Evolutionary conservation across 2,888 invertebrate species (phyloP).

Genomic region (Siphlonurus alternatus): DNA sequence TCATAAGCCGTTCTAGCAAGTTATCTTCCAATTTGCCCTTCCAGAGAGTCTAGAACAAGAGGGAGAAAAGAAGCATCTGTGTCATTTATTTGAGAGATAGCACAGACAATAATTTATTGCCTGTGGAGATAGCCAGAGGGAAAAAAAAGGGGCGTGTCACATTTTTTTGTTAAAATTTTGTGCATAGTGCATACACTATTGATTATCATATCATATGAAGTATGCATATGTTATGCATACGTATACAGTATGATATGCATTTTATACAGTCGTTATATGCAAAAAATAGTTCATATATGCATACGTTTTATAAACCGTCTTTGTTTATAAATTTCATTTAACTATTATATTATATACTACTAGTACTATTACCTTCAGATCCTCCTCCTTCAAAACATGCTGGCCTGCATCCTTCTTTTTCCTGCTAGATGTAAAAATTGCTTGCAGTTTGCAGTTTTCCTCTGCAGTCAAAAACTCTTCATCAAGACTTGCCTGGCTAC

Average conservation of each 20-base stretch:
- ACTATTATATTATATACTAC: too few species aligned
- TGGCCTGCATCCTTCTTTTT: background rate
- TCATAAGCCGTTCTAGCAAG: constrained; percentile 45
- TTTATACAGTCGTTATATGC: too few species aligned
- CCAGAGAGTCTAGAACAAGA: constrained; percentile 43
- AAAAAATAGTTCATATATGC: too few species aligned
- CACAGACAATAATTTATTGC: too few species aligned
- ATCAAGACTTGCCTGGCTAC: background rate
- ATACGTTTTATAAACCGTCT: too few species aligned
- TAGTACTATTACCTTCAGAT: background rate
- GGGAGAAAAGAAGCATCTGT: too few species aligned
- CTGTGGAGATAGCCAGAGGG: too few species aligned
- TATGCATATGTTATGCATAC: background rate
- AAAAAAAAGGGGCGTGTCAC: too few species aligned
- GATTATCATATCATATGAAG: background rate
- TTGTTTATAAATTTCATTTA: too few species aligned
- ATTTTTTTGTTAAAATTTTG: too few species aligned
- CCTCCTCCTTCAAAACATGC: background rate
- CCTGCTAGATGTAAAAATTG: background rate
- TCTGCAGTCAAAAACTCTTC: background rate
- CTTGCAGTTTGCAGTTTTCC: background rate
- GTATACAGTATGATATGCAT: background rate
- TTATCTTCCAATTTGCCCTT: constrained; percentile 48
- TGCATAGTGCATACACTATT: too few species aligned
- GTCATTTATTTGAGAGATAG: too few species aligned